A percentile compares a stretch with the other conserved stretches of the same genome.
phyloP scores from a whole-genome alignment of 2,113 vertebrate genomes.

The Platysteira castanea region DNA sequence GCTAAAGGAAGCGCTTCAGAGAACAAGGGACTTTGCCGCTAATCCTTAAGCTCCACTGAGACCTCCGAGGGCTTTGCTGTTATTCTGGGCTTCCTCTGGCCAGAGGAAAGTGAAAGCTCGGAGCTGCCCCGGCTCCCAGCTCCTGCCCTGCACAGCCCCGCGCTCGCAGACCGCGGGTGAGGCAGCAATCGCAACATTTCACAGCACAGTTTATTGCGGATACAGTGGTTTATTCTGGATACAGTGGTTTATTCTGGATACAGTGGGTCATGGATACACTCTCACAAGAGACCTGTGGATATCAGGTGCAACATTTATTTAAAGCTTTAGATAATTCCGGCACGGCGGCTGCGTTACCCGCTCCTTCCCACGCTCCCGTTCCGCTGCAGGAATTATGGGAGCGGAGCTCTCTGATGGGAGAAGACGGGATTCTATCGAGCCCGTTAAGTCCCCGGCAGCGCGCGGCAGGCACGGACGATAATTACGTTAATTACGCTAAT shows the following conservation, averaged over 20 bases:
- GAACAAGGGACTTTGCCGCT: background rate
- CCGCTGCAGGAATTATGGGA: background rate
- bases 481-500: background rate
- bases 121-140: background rate
- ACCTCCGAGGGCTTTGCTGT: background rate
- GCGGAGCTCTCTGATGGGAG: accelerated
- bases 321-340: background rate
- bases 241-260: accelerated
- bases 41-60: background rate
- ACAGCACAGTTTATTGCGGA: accelerated
- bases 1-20: background rate
- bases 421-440: background rate
- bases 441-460: background rate
- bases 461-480: background rate
- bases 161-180: accelerated
- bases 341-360: accelerated
- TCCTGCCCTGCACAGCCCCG: background rate
- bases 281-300: accelerated
- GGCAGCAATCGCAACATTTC: accelerated
- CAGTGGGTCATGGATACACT: accelerated
- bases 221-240: accelerated
- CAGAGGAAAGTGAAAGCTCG: constrained; percentile 2
- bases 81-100: background rate
- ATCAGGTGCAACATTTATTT: background rate
- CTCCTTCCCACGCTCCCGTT: background rate